A percentile compares a stretch with the other conserved stretches of the same genome.
phyloP scores from a whole-genome alignment of 2,113 vertebrate species.

The Phalacrocorax pelagicus region DNA sequence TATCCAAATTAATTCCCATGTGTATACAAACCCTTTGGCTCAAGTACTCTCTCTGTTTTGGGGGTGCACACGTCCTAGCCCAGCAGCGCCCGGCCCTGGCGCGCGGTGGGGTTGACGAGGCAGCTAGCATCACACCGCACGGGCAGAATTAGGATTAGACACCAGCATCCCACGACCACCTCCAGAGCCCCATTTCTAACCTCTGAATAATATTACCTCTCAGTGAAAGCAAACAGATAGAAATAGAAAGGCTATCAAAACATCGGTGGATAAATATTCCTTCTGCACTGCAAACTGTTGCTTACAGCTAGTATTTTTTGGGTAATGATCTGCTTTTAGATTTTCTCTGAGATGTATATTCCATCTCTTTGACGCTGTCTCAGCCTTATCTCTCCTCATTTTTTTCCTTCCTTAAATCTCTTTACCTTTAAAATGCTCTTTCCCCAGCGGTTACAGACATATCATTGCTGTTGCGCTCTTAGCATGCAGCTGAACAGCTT shows the following conservation, averaged over 20 bases:
- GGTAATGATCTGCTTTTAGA: slow-evolving; percentile 57
- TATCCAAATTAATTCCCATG: not conserved
- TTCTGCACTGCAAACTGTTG: slow-evolving; percentile 28
- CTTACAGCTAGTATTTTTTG: slow-evolving; percentile 54
- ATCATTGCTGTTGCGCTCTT: not conserved
- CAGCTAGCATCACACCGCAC: fast-evolving
- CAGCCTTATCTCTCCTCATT: slow-evolving; percentile 44
- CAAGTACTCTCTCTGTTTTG: not conserved
- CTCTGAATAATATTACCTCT: not conserved
- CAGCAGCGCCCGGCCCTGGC: not conserved
- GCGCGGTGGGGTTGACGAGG: fast-evolving
- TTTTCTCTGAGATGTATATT: slow-evolving; percentile 45
- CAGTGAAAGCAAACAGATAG: not conserved
- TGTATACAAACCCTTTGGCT: not conserved
- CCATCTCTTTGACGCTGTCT: slow-evolving; percentile 49
- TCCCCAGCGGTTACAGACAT: not conserved
- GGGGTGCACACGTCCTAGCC: not conserved
- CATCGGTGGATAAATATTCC: slow-evolving; percentile 38
- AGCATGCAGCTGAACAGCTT: not conserved
- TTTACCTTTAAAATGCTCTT: slow-evolving; percentile 21
- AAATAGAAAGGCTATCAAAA: not conserved
- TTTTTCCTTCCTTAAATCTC: slow-evolving; percentile 32
- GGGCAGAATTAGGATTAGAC: not conserved
- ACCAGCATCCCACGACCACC: not conserved
- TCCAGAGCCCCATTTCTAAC: not conserved